Conservation (phyloP, 1,140 invertebrate genomes). For the Epicauta chinensis region DNA sequence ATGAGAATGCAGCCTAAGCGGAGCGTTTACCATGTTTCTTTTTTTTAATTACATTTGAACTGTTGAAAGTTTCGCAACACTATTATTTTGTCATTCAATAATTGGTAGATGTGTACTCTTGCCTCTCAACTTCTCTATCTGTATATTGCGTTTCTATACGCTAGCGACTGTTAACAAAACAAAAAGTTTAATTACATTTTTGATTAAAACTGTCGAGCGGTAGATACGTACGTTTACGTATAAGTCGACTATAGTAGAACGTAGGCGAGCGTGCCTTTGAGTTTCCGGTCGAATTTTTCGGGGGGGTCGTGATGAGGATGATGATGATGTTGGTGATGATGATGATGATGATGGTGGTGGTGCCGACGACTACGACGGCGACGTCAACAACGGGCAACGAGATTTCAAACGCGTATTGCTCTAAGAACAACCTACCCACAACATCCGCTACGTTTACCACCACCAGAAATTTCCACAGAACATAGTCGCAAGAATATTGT, state of each 20-base stretch:
- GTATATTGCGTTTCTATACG: no score
- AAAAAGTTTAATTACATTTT: slow-evolving; percentile 27
- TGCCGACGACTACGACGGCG: background rate
- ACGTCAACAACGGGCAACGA: background rate
- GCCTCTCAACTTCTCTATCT: no score
- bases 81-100: no score
- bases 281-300: slow-evolving; percentile 13
- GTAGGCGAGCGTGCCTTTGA: background rate
- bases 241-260: no score
- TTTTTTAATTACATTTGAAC: no score
- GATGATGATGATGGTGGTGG: slow-evolving; percentile 3
- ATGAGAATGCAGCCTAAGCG: no score
- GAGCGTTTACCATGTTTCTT: no score
- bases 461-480: no score
- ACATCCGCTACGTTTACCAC: background rate
- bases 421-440: slow-evolving; percentile 2
- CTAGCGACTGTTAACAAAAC: slow-evolving; percentile 3
- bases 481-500: no score
- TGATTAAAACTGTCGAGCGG: slow-evolving; percentile 14
- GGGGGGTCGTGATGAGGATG: background rate
- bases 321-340: slow-evolving; percentile 1
- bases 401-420: no score
- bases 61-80: no score
- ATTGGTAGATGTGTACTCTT: no score
- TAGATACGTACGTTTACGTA: background rate